Evolutionary conservation across 2,113 vertebrate genomes (phyloP), one percentile per base, ranked within the genome.

Genomic region (Lepus americanus): DNA sequence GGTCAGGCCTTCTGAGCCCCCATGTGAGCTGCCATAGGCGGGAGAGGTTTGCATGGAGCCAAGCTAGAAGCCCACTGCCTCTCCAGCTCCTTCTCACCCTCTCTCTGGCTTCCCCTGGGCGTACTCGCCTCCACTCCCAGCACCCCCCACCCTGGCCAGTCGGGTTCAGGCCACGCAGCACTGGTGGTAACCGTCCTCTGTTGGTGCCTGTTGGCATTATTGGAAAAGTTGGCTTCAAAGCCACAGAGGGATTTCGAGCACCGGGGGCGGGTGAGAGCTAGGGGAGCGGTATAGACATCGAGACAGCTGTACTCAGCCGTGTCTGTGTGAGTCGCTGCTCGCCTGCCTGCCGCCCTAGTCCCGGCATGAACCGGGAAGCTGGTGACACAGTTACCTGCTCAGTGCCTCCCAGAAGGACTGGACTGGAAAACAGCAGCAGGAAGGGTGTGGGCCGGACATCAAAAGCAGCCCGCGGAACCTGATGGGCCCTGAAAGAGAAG

Each of bases 311-410:
- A 11, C 61, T 51, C 51, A 87, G 87, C 94, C 61, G 78, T 10
- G 3, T 92, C 91, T 79, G 89, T 9, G 39, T 90, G 96, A 96
- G 76, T 83, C 82, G 92, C 22, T 49, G 69, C 64, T 63, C 95
- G 61, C 33, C 90, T 84, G 76, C 80, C 51, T 92, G 51, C 88
- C 77, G 13, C 79, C 69, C 74, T 7, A 81, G 90, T 85, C 91
- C 94, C 49, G 78, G 59, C 1, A 0, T 73, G 76, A 94, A 89
- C 90, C 72, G 63, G 17, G 63, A 64, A 66, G 66, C 79, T 93
- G 36, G 36, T 53, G 90, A 95, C 70, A 80, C 59, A 7, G 33
- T 78, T 87, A 67, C 72, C 72, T 90, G 53, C 82, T 63, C 73
- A 59, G 53, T 78, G 12, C 39, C 23, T 27, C 13, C 13, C 59